Evolutionary conservation across 1,140 invertebrate species (phyloP), one percentile per base, ranked within the genome.

Genomic region (Drosophila nasuta): DNA sequence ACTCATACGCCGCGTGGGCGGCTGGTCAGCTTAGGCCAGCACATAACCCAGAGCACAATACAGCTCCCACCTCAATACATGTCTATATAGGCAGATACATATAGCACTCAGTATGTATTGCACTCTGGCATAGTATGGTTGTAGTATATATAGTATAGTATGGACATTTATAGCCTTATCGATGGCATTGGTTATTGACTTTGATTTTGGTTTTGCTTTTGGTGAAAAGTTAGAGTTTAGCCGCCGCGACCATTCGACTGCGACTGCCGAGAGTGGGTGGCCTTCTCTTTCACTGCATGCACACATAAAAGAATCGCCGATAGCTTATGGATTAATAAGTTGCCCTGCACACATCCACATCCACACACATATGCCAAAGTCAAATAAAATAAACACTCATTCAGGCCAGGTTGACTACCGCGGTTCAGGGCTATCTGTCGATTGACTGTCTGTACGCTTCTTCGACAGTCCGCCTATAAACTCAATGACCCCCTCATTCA

Each of bases 151-250:
- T 70, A 80, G 35, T 51, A 78, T 62, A 80, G 35, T 54, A 78
- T 65, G 62, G 17, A 75, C 66, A 70, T 80, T 83, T 88, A 82
- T 88, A 67, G 75, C 75, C 57, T 82, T 89, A 85, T 88, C 81
- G 81, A 79, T 88, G 85, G 85, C 85, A 89, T 89, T 89, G 85
- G 81, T 77, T 90, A 89, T 89, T 89, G 85, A 89, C 85, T 89
- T 89, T 88, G 78, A 73, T 71, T 72, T 73, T 81, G 67, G 69
- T 54, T 63, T 70, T 80, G 56, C 41, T 54, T 54, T 71, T 70
- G 49, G 51, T 62, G 66, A 58, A 74, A 63, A 60, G 71, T 60
- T 66, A 65, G 60, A 74, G 56, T 30, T 69, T 67, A 35, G 51
- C 51, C 30, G 28, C 11, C 35, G 35, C 10, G 35, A 10, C 35